phyloP scores from a whole-genome alignment of 2,797 vertebrate species.

The Amblyraja radiata region DNA sequence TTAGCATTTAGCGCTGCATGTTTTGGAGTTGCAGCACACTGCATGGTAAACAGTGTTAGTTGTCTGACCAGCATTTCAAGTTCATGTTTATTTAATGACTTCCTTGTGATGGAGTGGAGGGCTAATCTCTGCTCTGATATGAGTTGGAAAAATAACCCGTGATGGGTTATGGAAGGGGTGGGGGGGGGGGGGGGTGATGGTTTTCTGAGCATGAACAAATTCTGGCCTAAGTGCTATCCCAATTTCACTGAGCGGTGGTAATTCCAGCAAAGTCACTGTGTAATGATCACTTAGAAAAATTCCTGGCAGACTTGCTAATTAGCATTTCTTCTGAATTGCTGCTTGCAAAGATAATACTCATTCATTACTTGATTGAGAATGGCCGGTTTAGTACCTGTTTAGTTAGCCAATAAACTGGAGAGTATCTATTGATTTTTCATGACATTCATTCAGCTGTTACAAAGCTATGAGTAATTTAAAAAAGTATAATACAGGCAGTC shows the following conservation, averaged over 20 bases:
- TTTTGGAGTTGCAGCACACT: background rate
- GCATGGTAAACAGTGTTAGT: background rate
- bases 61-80: background rate
- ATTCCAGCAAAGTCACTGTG: background rate
- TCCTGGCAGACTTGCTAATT: background rate
- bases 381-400: background rate
- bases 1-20: background rate
- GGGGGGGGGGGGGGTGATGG: background rate
- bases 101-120: background rate
- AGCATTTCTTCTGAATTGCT: background rate
- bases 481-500: too few species aligned
- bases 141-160: background rate
- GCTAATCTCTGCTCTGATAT: background rate
- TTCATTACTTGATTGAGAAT: background rate
- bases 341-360: background rate
- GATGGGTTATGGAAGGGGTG: background rate
- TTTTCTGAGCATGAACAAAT: background rate
- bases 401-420: background rate
- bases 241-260: background rate
- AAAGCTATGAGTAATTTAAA: background rate
- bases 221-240: background rate
- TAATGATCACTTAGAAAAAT: background rate
- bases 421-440: background rate
- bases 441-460: background rate
- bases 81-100: background rate